phyloP scores from a whole-genome alignment of 2,888 invertebrate species.

The Loripinus fragilis region DNA sequence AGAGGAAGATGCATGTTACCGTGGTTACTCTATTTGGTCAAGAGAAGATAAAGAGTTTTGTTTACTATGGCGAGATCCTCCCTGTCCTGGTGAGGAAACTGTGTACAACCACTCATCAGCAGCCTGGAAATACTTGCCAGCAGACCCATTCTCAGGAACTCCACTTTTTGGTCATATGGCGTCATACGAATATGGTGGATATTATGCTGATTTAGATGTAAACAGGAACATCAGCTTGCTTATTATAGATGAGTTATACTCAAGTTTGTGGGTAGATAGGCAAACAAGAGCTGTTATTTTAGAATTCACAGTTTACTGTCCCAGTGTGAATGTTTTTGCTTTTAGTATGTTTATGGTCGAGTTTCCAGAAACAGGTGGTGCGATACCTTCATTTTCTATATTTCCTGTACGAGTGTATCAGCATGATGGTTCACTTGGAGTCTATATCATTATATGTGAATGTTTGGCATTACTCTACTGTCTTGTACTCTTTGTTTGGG shows the following conservation, averaged over 20 bases:
- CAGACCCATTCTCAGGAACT: conserved; percentile 56
- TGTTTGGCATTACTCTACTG: conserved; percentile 49
- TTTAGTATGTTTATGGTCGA: conserved; percentile 68
- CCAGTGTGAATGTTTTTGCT: conserved; percentile 71
- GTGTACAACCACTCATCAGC: conserved; percentile 45
- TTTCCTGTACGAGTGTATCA: conserved; percentile 63
- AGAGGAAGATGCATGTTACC: conserved; percentile 30
- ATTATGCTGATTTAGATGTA: conserved; percentile 65
- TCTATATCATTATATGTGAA: conserved; percentile 58
- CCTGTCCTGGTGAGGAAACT: conserved; percentile 41
- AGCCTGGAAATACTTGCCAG: conserved; percentile 59
- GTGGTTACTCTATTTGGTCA: conserved; percentile 38
- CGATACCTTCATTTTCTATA: conserved; percentile 59
- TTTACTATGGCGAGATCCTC: conserved; percentile 42
- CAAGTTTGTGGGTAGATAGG: conserved; percentile 70
- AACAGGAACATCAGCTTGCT: conserved; percentile 56
- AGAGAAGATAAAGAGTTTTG: conserved; percentile 56
- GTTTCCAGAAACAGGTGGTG: conserved; percentile 73
- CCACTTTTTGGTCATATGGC: conserved; percentile 55
- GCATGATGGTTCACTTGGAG: conserved; percentile 53
- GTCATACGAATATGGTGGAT: conserved; percentile 68
- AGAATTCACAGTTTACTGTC: conserved; percentile 73
- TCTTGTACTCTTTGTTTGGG: conserved; percentile 42
- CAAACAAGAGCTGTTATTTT: conserved; percentile 70
- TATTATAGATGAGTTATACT: conserved; percentile 54